These are phyloP conservation scores for Callorhinus ursinus DNA, from an alignment of 2,113 vertebrate genomes.

Conservation along the genomic window DNA sequence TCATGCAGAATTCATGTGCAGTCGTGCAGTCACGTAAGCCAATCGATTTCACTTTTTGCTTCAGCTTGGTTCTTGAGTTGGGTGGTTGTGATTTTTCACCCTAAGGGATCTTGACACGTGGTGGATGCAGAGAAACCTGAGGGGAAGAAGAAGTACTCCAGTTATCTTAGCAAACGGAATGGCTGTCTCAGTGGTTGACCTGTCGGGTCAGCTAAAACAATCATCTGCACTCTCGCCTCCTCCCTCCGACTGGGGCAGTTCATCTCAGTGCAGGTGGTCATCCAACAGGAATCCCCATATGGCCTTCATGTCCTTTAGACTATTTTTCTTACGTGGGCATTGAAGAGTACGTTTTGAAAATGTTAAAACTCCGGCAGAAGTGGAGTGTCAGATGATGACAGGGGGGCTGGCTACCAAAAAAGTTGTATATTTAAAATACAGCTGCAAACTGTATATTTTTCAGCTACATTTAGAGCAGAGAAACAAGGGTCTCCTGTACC, in stretches of 20 bases:
- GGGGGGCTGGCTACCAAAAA: not conserved
- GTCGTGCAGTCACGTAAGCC: not conserved
- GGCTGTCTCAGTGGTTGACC: not conserved
- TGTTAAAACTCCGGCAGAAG: not conserved
- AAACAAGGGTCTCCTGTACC: not conserved
- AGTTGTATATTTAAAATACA: not conserved
- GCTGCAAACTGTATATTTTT: not conserved
- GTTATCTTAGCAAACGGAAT: not conserved
- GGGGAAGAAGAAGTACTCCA: not conserved
- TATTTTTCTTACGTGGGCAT: not conserved
- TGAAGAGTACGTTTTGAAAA: not conserved
- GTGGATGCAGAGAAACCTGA: not conserved
- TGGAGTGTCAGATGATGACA: not conserved
- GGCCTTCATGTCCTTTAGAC: not conserved
- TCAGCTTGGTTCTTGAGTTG: not conserved
- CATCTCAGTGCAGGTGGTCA: not conserved
- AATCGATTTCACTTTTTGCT: not conserved
- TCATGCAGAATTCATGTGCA: not conserved
- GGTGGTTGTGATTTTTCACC: not conserved
- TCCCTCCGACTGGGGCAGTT: not conserved
- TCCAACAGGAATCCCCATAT: not conserved
- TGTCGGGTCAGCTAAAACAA: not conserved
- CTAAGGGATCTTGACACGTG: not conserved
- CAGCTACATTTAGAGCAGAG: not conserved
- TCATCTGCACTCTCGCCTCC: not conserved